A percentile compares a stretch with the other conserved stretches of the same genome.
phyloP scores from a whole-genome alignment of 1,140 invertebrate species.

The Armadillidium nasatum region DNA sequence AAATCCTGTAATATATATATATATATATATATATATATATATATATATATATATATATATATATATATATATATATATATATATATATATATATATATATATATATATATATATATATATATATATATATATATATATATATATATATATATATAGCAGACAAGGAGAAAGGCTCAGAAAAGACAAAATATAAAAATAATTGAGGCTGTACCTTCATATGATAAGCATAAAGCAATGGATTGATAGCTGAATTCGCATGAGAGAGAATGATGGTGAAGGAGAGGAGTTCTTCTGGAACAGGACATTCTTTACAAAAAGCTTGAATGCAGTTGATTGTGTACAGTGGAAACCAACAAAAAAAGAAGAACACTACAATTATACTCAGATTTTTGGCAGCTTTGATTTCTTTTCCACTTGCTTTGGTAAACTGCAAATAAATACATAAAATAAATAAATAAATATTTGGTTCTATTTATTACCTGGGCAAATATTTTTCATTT shows the following conservation, averaged over 20 bases:
- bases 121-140: too few species aligned
- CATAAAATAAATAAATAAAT: too few species aligned
- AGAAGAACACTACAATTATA: conserved; percentile 85
- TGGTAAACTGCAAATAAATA: conserved; percentile 28
- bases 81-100: too few species aligned
- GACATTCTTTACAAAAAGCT: conserved; percentile 66
- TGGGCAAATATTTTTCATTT: too few species aligned
- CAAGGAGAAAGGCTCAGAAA: too few species aligned
- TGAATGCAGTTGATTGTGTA: conserved; percentile 83
- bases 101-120: too few species aligned
- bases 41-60: too few species aligned
- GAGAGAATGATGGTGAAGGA: conserved; percentile 80
- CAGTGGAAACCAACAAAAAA: conserved; percentile 85
- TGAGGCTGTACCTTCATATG: conserved; percentile 62
- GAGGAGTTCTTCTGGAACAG: conserved; percentile 63
- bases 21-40: too few species aligned
- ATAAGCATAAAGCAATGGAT: conserved; percentile 82
- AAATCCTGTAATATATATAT: neutral
- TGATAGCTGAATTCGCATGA: conserved; percentile 81
- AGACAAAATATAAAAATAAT: neutral
- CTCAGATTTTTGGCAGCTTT: conserved; percentile 86
- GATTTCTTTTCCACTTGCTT: conserved; percentile 63
- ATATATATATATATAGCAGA: too few species aligned
- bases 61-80: too few species aligned
- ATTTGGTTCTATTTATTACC: too few species aligned